Percentiles rank a stretch among this genome's conserved stretches.
These are phyloP conservation scores for Falcunculus frontatus DNA, from an alignment of 2,113 vertebrate species.

Conservation along the genomic window DNA sequence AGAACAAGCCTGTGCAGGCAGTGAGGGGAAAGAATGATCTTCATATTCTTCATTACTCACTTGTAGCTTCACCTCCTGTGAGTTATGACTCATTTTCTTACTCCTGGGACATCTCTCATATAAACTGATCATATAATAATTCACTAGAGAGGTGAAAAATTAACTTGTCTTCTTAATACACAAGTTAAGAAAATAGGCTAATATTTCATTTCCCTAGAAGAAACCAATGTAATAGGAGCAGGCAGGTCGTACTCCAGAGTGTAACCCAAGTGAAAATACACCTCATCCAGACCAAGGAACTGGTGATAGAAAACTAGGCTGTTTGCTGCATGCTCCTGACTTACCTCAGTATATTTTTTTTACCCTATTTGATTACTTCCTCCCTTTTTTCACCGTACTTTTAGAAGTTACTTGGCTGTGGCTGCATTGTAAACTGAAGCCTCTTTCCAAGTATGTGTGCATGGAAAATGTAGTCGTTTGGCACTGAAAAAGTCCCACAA, in stretches of 20 bases:
- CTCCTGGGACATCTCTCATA: constrained; percentile 46
- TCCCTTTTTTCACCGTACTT: neutral
- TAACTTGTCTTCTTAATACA: constrained; percentile 65
- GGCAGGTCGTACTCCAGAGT: neutral
- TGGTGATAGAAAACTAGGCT: neutral
- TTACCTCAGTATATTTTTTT: neutral
- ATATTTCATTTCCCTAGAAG: constrained; percentile 57
- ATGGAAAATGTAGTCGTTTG: neutral
- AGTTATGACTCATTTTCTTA: constrained; percentile 65
- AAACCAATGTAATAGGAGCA: neutral
- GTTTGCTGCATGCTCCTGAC: neutral
- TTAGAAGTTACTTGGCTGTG: neutral
- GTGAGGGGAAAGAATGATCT: constrained; percentile 31
- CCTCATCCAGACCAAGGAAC: neutral
- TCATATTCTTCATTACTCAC: constrained; percentile 48
- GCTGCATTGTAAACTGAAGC: neutral
- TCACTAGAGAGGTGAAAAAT: constrained; percentile 63
- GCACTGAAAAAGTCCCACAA: neutral
- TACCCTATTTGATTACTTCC: neutral
- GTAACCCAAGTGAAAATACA: neutral
- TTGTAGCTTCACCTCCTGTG: constrained; percentile 40
- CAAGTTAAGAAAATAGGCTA: constrained; percentile 62
- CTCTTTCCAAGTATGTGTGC: neutral
- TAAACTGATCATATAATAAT: constrained; percentile 53
- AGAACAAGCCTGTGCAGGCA: neutral